Evolutionary conservation across 2,113 vertebrate species (phyloP).

Genomic region (Dipodomys ordii): DNA sequence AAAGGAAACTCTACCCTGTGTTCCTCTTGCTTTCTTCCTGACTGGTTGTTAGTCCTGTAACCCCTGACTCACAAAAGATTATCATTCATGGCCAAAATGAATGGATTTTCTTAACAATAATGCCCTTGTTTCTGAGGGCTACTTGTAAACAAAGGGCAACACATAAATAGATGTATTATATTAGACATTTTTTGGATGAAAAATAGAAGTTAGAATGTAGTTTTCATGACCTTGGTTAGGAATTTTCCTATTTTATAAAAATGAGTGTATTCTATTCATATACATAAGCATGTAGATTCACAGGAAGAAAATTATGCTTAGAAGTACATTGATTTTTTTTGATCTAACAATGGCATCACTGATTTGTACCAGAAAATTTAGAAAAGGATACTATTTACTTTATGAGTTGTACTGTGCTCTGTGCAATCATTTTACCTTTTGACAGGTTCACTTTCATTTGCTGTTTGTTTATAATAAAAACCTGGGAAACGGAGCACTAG

Average conservation of each 20-base stretch:
- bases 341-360: neutral
- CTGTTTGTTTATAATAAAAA: slow-evolving; percentile 62
- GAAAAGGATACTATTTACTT: slow-evolving; percentile 31
- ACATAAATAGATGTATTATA: slow-evolving; percentile 65
- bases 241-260: slow-evolving; percentile 40
- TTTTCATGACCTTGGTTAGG: slow-evolving; percentile 37
- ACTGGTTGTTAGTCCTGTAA: slow-evolving; percentile 63
- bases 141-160: slow-evolving; percentile 60
- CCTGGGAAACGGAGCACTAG: slow-evolving; percentile 68
- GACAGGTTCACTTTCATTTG: neutral
- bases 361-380: slow-evolving; percentile 5
- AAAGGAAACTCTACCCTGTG: slow-evolving; percentile 67
- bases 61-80: slow-evolving; percentile 68
- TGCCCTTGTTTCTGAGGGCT: slow-evolving; percentile 60
- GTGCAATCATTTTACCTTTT: neutral
- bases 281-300: neutral
- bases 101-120: slow-evolving; percentile 74
- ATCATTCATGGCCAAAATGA: slow-evolving; percentile 75
- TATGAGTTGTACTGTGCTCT: neutral
- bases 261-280: slow-evolving; percentile 2
- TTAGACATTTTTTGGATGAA: slow-evolving; percentile 56
- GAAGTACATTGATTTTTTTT: neutral
- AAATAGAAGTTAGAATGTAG: slow-evolving; percentile 40
- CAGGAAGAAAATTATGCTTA: slow-evolving; percentile 2
- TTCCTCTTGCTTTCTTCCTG: slow-evolving; percentile 64